Evolutionary conservation across 2,797 vertebrate genomes (phyloP), one percentile per base, ranked within the genome.

Genomic region (Danio aesculapii): DNA sequence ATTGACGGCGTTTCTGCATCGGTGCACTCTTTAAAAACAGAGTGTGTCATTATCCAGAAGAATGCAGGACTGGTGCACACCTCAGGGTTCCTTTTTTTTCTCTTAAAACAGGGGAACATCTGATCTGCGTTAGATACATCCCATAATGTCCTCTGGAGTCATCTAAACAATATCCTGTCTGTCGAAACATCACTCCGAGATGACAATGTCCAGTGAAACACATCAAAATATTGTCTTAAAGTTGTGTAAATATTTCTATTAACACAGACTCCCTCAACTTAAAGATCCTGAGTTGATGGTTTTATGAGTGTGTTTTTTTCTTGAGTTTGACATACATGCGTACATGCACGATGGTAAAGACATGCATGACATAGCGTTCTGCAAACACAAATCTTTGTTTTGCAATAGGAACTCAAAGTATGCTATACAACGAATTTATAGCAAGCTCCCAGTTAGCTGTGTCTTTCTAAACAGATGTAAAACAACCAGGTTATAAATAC

Each of bases 11-110:
- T 87, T 83, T 77, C 83, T 86, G 85, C 84, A 78, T 89, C 77
- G 91, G 53, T 76, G 81, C 86, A 84, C 80, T 85, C 84, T 84
- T 77, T 88, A 86, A 91, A 89, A 84, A 89, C 81, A 66, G 74
- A 74, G 55, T n/a, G 16, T 66, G 41, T 50, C 49, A 63, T 77
- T 17, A 5, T 12, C 17, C 19, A 66, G 73, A 62, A 83, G 58
- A 70, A 72, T 84, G 17, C 64, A 67, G 41, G 43, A 39, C n/a
- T 84, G 72, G 43, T 79, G 80, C 59, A 84, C 63, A 80, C 79
- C 71, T 74, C 64, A 81, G 79, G 75, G 13, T 19, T 43, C 46
- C 7, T 30, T 80, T 79, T 69, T 57, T 30, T 30, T 9, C 66
- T 59, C 17, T 44, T 11, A 64, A 77, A 50, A 69, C n/a, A 21